A percentile compares a stretch with the other conserved stretches of the same genome.
These are phyloP conservation scores for Mustela nigripes DNA, from an alignment of 2,113 vertebrate genomes.

Conservation along the genomic window DNA sequence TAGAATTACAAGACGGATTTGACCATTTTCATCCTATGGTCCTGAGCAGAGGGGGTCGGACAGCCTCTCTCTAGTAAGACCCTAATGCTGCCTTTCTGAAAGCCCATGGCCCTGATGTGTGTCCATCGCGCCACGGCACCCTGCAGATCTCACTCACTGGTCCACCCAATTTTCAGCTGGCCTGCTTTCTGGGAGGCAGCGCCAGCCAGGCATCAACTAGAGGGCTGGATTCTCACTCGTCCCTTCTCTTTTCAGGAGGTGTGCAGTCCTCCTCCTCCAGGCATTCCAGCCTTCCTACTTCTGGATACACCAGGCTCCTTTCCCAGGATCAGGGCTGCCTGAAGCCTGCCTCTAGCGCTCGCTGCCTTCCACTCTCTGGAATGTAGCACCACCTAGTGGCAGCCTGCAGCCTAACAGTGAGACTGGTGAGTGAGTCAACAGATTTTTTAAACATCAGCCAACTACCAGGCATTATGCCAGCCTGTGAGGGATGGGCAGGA, in stretches of 20 bases:
- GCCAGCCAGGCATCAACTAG: background rate
- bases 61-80: background rate
- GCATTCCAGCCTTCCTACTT: background rate
- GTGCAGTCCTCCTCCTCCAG: background rate
- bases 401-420: background rate
- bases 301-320: background rate
- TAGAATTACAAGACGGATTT: background rate
- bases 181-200: background rate
- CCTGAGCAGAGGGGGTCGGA: background rate
- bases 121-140: fast-evolving
- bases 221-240: background rate
- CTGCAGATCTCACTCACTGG: background rate
- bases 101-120: background rate
- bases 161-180: background rate
- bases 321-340: fast-evolving
- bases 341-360: background rate
- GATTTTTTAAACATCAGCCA: background rate
- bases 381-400: constrained; percentile 78
- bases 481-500: fast-evolving
- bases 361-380: constrained; percentile 43
- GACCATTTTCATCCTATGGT: background rate
- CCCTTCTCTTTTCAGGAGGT: background rate
- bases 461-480: background rate
- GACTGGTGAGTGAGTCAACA: fast-evolving
- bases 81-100: background rate